A percentile compares a stretch with the other conserved stretches of the same genome.
Conservation (phyloP, 2,888 invertebrate genomes). For the Cheilosia variabilis region DNA sequence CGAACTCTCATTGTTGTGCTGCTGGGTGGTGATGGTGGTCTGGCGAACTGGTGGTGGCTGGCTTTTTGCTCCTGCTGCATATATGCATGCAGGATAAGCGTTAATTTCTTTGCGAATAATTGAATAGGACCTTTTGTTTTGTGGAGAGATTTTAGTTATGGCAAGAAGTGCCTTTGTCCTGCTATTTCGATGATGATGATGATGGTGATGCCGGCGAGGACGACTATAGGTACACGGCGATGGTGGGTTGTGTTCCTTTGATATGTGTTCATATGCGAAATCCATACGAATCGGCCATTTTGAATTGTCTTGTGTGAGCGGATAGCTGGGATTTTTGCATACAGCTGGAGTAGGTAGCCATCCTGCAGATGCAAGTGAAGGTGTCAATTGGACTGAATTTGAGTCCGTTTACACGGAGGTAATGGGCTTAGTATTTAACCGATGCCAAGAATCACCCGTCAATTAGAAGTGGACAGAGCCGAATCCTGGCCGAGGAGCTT, state of each 20-base stretch:
- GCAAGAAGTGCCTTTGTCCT: slow-evolving; percentile 74
- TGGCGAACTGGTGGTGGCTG: slow-evolving; percentile 16
- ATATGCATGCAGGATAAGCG: slow-evolving; percentile 74
- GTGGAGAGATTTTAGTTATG: slow-evolving; percentile 74
- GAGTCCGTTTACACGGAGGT: too few relatives aligned
- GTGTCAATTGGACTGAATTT: not conserved
- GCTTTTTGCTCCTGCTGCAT: slow-evolving; percentile 62
- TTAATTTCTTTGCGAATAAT: slow-evolving; percentile 76
- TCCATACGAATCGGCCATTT: slow-evolving; percentile 64
- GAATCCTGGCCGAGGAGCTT: too few relatives aligned
- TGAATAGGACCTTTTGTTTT: slow-evolving; percentile 75
- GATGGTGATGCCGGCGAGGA: slow-evolving; percentile 18
- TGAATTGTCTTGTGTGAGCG: slow-evolving; percentile 56
- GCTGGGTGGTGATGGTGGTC: slow-evolving; percentile 9
- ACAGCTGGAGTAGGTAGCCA: not conserved
- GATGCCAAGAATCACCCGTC: too few relatives aligned
- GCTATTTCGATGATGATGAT: slow-evolving; percentile 62
- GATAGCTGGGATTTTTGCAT: slow-evolving; percentile 39
- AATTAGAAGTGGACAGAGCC: too few relatives aligned
- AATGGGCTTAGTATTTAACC: too few relatives aligned
- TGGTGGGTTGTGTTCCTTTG: slow-evolving; percentile 57
- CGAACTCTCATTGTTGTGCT: slow-evolving; percentile 70
- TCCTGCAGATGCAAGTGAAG: not conserved
- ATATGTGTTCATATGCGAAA: slow-evolving; percentile 52
- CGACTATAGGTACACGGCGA: not conserved